Conservation (phyloP, 2,113 vertebrate genomes). For the Larimichthys crocea region DNA sequence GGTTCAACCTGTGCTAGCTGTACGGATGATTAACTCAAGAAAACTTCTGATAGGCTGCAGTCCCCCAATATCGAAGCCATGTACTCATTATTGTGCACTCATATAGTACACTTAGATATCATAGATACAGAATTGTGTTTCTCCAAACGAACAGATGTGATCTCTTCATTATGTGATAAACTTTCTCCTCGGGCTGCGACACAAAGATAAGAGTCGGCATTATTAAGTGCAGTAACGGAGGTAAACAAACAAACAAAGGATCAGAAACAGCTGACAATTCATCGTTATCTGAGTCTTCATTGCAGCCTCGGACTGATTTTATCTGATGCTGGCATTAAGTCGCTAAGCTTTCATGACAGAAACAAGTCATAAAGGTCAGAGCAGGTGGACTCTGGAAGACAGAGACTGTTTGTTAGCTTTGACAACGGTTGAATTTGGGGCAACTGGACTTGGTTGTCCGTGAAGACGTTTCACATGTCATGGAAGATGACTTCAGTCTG, state of each 20-base stretch:
- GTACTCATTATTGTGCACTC: background rate
- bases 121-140: conserved; percentile 23
- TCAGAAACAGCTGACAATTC: conserved; percentile 50
- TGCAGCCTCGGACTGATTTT: conserved; percentile 32
- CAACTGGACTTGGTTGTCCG: too few species aligned
- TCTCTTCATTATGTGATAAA: conserved; percentile 44
- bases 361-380: conserved; percentile 38
- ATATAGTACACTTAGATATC: background rate
- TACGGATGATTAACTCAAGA: background rate
- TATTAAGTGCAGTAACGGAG: conserved; percentile 10
- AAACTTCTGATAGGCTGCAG: background rate
- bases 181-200: conserved; percentile 26
- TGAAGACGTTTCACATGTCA: too few species aligned
- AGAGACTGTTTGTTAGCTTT: background rate
- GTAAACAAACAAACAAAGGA: conserved; percentile 32
- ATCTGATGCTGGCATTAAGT: conserved; percentile 23
- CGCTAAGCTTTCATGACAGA: conserved; percentile 17
- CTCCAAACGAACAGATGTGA: conserved; percentile 9
- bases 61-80: background rate
- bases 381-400: background rate
- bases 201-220: conserved; percentile 43
- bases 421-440: too few species aligned
- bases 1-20: background rate
- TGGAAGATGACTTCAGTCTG: too few species aligned
- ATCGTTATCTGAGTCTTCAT: conserved; percentile 14